Evolutionary conservation across 2,888 invertebrate genomes (phyloP), one percentile per base, ranked within the genome.

Genomic region (Euclidia mi): DNA sequence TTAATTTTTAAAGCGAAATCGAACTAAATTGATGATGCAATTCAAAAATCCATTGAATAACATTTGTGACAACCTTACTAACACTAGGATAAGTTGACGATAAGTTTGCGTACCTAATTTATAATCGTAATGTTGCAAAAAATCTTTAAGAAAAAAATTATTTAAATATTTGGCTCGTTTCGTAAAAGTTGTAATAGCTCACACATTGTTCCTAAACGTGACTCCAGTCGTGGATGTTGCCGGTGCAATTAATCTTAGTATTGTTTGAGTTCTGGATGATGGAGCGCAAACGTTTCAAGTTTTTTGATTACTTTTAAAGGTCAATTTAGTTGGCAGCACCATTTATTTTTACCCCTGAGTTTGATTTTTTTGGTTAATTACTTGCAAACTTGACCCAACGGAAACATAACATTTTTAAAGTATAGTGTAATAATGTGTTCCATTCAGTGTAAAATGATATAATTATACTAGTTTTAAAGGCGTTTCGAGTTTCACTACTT

Each of bases 241-340:
- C 35, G 15, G 15, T 35, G 35, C 35, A 38, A 38, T 38, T 38
- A 38, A 38, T 38, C 18, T n/a, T 38, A 38, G 37, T 38, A 38
- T 18, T 38, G 37, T 38, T 38, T 38, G 37, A 38, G 37, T 38
- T 38, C 18, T 38, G 37, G n/a, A 18, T 38, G 37, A 38, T 38
- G 18, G 37, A 38, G 17, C 37, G 37, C 3, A 12, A 38, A 17
- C 37, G 37, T 9, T 38, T 18, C 37, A 38, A 38, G 37, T 38
- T 38, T 38, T 38, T 38, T 38, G 11, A 38, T 38, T 38, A 18
- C 18, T 18, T 38, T 38, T 15, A 18, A 38, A 38, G 37, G 37
- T 38, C 37, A 38, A 9, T n/a, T n/a, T 35, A 38, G 37, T 3
- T 18, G n/a, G 17, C 6, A 17, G n/a, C 15, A 3, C 20, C 4